phyloP scores from a whole-genome alignment of 2,888 invertebrate species.

The Lottia gigantea region DNA sequence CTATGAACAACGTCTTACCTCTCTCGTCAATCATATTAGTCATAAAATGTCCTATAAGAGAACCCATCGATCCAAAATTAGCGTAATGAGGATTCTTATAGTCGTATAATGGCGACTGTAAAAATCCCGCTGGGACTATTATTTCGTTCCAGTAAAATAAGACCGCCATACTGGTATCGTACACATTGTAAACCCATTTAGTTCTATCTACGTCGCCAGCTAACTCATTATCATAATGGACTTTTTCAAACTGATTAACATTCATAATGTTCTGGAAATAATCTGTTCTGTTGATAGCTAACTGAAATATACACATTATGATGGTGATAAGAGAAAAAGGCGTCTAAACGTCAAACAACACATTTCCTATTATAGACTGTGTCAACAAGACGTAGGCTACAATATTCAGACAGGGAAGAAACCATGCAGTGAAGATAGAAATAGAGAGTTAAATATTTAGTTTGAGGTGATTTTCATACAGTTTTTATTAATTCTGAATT shows the following conservation, averaged over 20 bases:
- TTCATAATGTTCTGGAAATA: conserved; percentile 72
- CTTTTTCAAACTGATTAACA: conserved; percentile 69
- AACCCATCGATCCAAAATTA: conserved; percentile 61
- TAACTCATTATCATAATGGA: conserved; percentile 51
- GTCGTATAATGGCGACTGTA: conserved; percentile 60
- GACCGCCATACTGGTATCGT: conserved; percentile 42
- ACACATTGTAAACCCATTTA: conserved; percentile 46
- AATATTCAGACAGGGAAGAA: too few relatives aligned
- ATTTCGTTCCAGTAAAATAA: conserved; percentile 58
- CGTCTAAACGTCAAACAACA: too few relatives aligned
- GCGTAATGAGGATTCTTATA: conserved; percentile 50
- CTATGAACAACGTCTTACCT: conserved; percentile 39
- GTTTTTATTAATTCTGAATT: too few relatives aligned
- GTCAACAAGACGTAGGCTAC: too few relatives aligned
- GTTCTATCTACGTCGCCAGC: conserved; percentile 39
- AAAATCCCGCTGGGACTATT: conserved; percentile 58
- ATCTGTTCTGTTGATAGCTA: conserved; percentile 71
- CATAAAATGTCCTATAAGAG: conserved; percentile 49
- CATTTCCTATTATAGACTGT: too few relatives aligned
- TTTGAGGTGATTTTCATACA: too few relatives aligned
- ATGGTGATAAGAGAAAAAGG: too few relatives aligned
- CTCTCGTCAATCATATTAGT: conserved; percentile 52
- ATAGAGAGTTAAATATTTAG: too few relatives aligned
- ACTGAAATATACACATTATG: conserved; percentile 56
- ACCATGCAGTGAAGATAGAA: too few relatives aligned